Base-by-base conservation (phyloP, 2,797 vertebrate species). In the Syncerus caffer region DNA sequence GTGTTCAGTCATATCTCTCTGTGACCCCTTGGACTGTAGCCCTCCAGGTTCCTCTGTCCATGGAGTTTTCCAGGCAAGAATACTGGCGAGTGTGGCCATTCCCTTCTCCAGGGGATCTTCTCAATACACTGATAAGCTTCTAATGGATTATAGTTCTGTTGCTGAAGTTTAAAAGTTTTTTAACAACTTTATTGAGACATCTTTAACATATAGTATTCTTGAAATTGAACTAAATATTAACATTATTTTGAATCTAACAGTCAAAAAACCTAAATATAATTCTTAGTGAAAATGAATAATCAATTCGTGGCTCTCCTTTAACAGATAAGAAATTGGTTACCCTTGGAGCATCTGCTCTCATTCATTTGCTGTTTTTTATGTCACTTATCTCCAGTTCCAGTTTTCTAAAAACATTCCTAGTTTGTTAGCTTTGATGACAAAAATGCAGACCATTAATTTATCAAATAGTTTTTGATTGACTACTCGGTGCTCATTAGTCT, bases 181-280 rank as follows among this genome's bases (percentile, higher is more conserved):
- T 8, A 50, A 80, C 10, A 71, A 78, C 17, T 89, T 78, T 50
- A n/a, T 27, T 85, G 34, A 87, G 34, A 27, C 89, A 83, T 42
- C 9, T 86, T 71, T 95, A 16, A 82, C 16, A 53, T n/a, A 76
- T 4, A 76, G 31, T 90, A 31, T 79, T 93, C 25, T 85, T 96
- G 27, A 95, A 78, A 2, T 79, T 15, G 19, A 93, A 71, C 34
- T 93, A 95, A 90, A 51, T 85, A 45, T 38, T 27, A 80, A 60
- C 7, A 95, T 89, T 90, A 76, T 91, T 88, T 95, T 85, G 31
- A 93, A 83, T 57, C 50, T 78, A 85, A 79, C 16, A 89, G 71
- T 76, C 16, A 42, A 85, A 74, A 83, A 84, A 19, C 51, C 95
- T 88, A 45, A 79, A 71, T 34, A 85, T 85, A 45, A 88, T 38